A percentile compares a stretch with the other conserved stretches of the same genome.
phyloP scores from a whole-genome alignment of 2,888 invertebrate genomes.

The Aleiodes leptofemur region DNA sequence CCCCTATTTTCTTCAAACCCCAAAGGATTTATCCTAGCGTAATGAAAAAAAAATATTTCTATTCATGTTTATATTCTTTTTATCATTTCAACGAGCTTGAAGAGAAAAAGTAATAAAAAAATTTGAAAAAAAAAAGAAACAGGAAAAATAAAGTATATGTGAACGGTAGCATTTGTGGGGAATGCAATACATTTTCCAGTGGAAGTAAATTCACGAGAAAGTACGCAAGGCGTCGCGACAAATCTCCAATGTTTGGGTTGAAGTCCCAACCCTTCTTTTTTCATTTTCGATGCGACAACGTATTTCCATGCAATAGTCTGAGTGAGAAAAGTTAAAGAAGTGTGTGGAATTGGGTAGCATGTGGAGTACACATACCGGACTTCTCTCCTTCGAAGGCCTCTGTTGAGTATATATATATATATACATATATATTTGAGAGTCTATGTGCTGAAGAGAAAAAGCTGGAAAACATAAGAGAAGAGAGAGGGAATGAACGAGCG shows the following conservation, averaged over 20 bases:
- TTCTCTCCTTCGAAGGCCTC: slow-evolving; percentile 12
- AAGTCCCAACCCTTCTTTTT: slow-evolving; percentile 10
- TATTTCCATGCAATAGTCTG: not conserved
- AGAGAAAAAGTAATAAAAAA: not conserved
- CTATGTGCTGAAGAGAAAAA: slow-evolving; percentile 21
- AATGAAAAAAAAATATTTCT: not conserved
- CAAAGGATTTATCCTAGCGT: not conserved
- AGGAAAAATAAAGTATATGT: slow-evolving; percentile 39
- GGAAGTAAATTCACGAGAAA: slow-evolving; percentile 47
- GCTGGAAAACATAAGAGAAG: slow-evolving; percentile 32
- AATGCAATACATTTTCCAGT: slow-evolving; percentile 45
- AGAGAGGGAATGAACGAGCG: slow-evolving; percentile 43
- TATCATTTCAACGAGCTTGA: not conserved
- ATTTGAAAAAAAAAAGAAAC: slow-evolving; percentile 1
- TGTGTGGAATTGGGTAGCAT: slow-evolving; percentile 17
- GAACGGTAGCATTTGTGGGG: slow-evolving; percentile 43
- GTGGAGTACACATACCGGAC: too few species aligned
- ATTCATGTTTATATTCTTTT: slow-evolving; percentile 14
- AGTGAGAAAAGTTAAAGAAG: slow-evolving; percentile 12
- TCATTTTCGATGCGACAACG: not conserved
- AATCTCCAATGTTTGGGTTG: slow-evolving; percentile 39
- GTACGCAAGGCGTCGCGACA: slow-evolving; percentile 43
- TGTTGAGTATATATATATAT: slow-evolving; percentile 1
- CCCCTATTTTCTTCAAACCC: not conserved
- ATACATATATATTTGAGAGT: not conserved